Evolutionary conservation across 1,140 invertebrate genomes (phyloP).

Genomic region (Helicorthomorpha holstii): DNA sequence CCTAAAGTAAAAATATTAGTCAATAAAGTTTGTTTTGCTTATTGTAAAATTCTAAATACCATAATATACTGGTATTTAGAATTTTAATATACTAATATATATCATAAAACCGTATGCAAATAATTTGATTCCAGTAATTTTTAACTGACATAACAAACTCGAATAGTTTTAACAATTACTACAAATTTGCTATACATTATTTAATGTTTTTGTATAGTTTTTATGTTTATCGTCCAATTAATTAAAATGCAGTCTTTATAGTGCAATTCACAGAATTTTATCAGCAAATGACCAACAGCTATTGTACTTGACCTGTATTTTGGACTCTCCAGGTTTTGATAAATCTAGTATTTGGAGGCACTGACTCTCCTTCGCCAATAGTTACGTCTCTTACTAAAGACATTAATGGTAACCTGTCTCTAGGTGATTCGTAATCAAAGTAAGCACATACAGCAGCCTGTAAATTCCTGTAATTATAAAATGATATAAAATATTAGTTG

Average conservation of each 20-base stretch:
- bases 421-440: slow-evolving; percentile 61
- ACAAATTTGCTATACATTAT: too few relatives aligned
- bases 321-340: slow-evolving; percentile 61
- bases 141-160: too few relatives aligned
- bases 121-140: too few relatives aligned
- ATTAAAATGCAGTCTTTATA: not conserved
- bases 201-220: too few relatives aligned
- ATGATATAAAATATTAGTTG: too few relatives aligned
- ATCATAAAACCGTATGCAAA: too few relatives aligned
- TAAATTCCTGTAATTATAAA: slow-evolving; percentile 59
- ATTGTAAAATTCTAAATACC: too few relatives aligned
- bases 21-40: not conserved
- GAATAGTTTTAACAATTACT: too few relatives aligned
- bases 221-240: not conserved
- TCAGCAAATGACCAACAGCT: too few relatives aligned
- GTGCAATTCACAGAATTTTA: too few relatives aligned
- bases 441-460: slow-evolving; percentile 90
- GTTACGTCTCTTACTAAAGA: slow-evolving; percentile 55
- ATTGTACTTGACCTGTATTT: slow-evolving; percentile 56
- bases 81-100: too few relatives aligned
- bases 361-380: slow-evolving; percentile 51
- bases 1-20: slow-evolving; percentile 18
- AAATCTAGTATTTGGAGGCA: slow-evolving; percentile 54
- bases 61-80: too few relatives aligned
- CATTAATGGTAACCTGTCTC: slow-evolving; percentile 50